Base-by-base conservation (phyloP, 2,888 invertebrate genomes). In the Epirrita christyi region DNA sequence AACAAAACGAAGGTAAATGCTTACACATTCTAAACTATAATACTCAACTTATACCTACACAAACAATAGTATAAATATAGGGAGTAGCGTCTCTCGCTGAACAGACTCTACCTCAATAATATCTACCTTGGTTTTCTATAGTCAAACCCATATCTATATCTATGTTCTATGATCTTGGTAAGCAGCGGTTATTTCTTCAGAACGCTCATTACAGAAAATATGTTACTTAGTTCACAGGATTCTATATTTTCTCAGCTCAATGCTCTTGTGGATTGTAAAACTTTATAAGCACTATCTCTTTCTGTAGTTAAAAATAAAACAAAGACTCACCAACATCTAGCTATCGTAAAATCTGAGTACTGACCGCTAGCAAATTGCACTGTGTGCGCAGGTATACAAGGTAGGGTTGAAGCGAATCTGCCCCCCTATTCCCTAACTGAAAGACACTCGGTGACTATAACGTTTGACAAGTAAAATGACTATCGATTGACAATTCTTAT, bases 301-400 rank as follows among this genome's bases (percentile, higher is more conserved):
- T 48, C 28, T 38, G 29, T 32, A 40, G 14, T 40, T 40, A 49
- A 49, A 49, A 49, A 15, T 8, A 49, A 21, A 49, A 48, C 47
- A 49, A 49, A 37, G 46, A 32, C 7, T 32, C 15, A n/a, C n/a
- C 34, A 21, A 46, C 45, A 11, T 46, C 13, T n/a, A 15, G n/a
- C 13, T 5, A 13, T 8, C 29, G 36, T 36, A 21, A 46, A 46
- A 46, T 44, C 32, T 44, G 44, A 46, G 11, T 34, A n/a, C 36
- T 46, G 45, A 46, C 44, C 44, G 11, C 44, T 13, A 7, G 10
- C 34, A 29, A 36, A 36, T 45, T 29, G 34, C 36, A 36, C 15
- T 46, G 11, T 27, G 44, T 42, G 10, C 21, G 21, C 21, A 21
- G 21, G 21, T 21, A 21, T 21, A 21, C 21, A 21, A 21, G 21